These are phyloP conservation scores for Numenius phaeopus DNA, from an alignment of 2,797 vertebrate genomes.

Conservation along the genomic window DNA sequence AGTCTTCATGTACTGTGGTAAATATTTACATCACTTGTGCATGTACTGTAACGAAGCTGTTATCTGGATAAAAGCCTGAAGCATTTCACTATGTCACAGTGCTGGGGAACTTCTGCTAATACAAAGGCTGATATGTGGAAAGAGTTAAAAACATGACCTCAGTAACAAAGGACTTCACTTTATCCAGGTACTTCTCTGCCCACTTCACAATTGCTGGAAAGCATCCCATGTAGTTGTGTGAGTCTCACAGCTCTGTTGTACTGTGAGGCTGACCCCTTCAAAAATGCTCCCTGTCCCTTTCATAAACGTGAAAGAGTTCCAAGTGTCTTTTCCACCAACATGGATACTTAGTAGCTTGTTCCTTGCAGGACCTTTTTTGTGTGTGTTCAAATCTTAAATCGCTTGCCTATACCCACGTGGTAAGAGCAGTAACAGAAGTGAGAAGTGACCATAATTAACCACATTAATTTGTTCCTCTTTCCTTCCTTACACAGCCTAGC, in stretches of 20 bases:
- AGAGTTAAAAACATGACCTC: neutral
- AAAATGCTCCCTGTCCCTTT: neutral
- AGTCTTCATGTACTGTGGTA: neutral
- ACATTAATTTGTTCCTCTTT: neutral
- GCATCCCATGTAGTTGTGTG: neutral
- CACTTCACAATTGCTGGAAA: neutral
- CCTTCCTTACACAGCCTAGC: neutral
- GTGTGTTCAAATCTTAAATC: neutral
- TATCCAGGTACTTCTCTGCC: neutral
- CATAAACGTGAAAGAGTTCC: neutral
- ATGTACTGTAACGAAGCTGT: neutral
- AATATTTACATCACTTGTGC: neutral
- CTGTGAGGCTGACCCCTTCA: neutral
- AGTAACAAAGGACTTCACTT: neutral
- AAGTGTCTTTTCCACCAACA: neutral
- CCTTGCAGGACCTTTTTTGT: neutral
- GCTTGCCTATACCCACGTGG: neutral
- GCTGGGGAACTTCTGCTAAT: neutral
- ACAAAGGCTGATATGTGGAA: neutral
- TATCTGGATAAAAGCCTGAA: neutral
- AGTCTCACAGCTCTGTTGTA: neutral
- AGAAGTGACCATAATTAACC: neutral
- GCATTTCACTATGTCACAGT: neutral
- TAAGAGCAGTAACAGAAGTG: neutral
- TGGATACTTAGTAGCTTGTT: neutral